Conservation (phyloP, 2,888 invertebrate genomes). For the Chorisops tibialis region DNA sequence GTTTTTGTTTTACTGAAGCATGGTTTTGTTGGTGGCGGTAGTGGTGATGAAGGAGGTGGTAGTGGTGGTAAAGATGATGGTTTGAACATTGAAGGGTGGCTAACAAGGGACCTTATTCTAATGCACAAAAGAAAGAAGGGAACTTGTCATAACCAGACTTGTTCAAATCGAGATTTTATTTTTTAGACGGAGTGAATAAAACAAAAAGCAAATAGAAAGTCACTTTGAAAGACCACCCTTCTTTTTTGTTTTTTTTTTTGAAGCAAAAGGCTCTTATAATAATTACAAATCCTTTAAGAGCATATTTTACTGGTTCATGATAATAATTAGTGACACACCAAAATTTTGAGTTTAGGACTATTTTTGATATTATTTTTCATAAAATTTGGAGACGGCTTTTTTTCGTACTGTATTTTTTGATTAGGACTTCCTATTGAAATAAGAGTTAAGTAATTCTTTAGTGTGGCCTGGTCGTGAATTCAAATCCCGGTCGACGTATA, state of each 20-base stretch:
- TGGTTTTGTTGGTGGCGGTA: constrained; percentile 1
- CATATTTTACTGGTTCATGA: neutral
- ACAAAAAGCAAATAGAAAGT: constrained; percentile 3
- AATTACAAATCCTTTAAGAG: constrained; percentile 3
- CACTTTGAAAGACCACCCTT: neutral
- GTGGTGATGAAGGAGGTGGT: neutral
- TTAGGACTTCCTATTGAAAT: too few relatives aligned
- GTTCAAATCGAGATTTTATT: constrained; percentile 31
- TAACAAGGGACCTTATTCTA: constrained; percentile 23
- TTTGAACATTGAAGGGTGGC: constrained; percentile 2
- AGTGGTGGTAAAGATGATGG: neutral
- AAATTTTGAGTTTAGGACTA: too few relatives aligned
- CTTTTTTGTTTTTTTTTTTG: too few relatives aligned
- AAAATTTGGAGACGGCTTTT: too few relatives aligned
- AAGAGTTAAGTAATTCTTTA: too few relatives aligned
- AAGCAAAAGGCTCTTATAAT: constrained; percentile 13
- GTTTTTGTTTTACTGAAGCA: constrained; percentile 7
- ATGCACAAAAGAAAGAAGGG: constrained; percentile 25
- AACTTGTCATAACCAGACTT: constrained; percentile 33
- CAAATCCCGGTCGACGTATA: too few relatives aligned
- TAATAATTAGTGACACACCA: too few relatives aligned
- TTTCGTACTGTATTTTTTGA: too few relatives aligned
- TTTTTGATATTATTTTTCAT: too few relatives aligned
- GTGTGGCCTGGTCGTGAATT: too few relatives aligned
- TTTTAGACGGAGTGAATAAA: constrained; percentile 22